phyloP scores from a whole-genome alignment of 2,113 vertebrate species.

The Talpa occidentalis region DNA sequence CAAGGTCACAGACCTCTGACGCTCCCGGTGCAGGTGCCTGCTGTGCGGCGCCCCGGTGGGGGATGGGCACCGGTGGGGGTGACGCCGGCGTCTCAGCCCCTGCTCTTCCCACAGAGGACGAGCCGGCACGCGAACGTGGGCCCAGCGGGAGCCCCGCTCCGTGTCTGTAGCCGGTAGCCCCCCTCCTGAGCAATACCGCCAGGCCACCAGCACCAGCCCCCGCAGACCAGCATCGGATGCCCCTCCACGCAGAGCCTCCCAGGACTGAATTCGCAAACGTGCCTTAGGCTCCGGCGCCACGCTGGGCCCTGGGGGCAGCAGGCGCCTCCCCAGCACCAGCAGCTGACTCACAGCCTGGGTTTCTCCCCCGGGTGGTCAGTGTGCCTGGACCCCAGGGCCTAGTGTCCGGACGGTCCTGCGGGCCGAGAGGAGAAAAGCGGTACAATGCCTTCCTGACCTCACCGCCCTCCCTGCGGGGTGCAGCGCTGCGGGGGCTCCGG shows the following conservation, averaged over 20 bases:
- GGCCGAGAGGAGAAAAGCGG: constrained; percentile 23
- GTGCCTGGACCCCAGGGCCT: background rate
- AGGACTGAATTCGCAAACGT: constrained; percentile 61
- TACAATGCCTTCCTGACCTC: constrained; percentile 74
- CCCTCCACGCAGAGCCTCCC: background rate
- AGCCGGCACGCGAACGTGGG: background rate
- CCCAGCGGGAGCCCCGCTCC: background rate
- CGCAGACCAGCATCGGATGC: background rate
- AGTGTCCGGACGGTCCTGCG: background rate
- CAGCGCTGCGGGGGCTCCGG: background rate
- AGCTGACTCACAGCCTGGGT: constrained; percentile 32
- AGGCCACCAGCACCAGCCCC: constrained; percentile 62
- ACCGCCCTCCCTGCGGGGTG: background rate
- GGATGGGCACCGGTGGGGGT: background rate
- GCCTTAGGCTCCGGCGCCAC: constrained; percentile 67
- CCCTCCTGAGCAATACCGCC: constrained; percentile 58
- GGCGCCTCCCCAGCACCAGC: constrained; percentile 63
- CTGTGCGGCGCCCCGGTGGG: no score
- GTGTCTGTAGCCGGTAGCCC: background rate
- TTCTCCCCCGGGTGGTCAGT: background rate
- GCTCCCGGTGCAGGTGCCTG: constrained; percentile 54
- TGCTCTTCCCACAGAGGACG: constrained; percentile 69
- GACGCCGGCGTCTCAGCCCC: background rate
- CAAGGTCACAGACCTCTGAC: constrained; percentile 99
- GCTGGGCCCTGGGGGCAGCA: background rate